A percentile compares a stretch with the other conserved stretches of the same genome.
Evolutionary conservation across 2,888 invertebrate genomes (phyloP).

Genomic region (Drosophila infuscata): DNA sequence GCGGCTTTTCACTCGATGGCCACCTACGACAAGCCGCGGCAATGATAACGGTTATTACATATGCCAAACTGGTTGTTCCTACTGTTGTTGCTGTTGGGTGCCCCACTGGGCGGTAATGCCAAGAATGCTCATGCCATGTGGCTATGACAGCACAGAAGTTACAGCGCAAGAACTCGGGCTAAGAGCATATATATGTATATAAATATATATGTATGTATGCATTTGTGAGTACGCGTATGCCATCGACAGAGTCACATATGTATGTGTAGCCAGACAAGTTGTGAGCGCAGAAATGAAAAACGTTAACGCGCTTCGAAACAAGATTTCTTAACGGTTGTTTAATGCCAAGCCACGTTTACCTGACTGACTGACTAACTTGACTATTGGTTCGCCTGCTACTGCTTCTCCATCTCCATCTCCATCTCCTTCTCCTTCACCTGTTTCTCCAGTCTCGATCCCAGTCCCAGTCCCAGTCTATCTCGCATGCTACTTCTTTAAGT

Average conservation of each 20-base stretch:
- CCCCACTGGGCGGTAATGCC: slow-evolving; percentile 66
- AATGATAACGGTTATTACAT: slow-evolving; percentile 73
- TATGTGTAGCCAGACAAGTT: slow-evolving; percentile 50
- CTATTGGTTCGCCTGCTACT: slow-evolving; percentile 43
- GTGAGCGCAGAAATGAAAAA: slow-evolving; percentile 26
- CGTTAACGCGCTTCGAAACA: slow-evolving; percentile 72
- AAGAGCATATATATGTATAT: slow-evolving; percentile 8
- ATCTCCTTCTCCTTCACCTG: not conserved
- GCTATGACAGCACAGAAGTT: slow-evolving; percentile 57
- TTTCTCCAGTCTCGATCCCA: slow-evolving; percentile 18
- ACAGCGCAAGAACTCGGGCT: slow-evolving; percentile 51
- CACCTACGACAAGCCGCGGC: slow-evolving; percentile 52
- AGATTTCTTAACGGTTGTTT: slow-evolving; percentile 83
- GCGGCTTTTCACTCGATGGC: slow-evolving; percentile 57
- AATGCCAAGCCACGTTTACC: slow-evolving; percentile 70
- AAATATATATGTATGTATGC: slow-evolving; percentile 7
- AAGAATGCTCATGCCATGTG: slow-evolving; percentile 53
- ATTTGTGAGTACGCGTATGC: slow-evolving; percentile 23
- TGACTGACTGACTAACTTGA: slow-evolving; percentile 67
- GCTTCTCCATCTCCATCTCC: slow-evolving; percentile 13
- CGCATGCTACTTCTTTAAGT: slow-evolving; percentile 49
- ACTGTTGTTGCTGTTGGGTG: slow-evolving; percentile 14
- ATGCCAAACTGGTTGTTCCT: slow-evolving; percentile 68
- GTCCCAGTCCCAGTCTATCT: slow-evolving; percentile 45
- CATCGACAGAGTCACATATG: slow-evolving; percentile 43